Evolutionary conservation across 2,797 vertebrate species (phyloP), one percentile per base, ranked within the genome.

Genomic region (Danio aesculapii): DNA sequence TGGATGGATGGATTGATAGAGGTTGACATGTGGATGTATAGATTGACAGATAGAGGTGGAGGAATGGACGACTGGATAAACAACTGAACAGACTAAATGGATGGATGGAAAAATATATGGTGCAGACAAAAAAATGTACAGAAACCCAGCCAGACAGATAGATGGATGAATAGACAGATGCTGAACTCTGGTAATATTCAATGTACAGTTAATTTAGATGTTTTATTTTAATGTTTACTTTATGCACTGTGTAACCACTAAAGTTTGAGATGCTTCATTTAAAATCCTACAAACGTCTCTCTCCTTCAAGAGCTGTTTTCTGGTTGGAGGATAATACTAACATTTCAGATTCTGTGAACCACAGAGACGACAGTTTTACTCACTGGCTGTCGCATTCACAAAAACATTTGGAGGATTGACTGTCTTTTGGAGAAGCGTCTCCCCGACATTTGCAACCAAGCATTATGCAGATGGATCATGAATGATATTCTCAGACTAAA

Each of bases 241-340:
- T 7, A 69, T 44, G 16, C 12, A 50, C 49, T 39, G 14, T 53
- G 21, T 2, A 2, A n/a, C 41, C 53, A 46, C 53, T 59, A 10
- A 50, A 62, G 12, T 41, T 13, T 50, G 16, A 52, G 30, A 50
- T 5, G 30, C 11, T 70, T 53, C 0, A 13, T 17, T 62, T 41
- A 39, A 30, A 49, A 44, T 49, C 55, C 17, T 8, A 49, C 46
- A 39, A 50, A 50, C 5, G 14, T 39, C 46, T 74, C 44, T 58
- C 8, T 17, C 52, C 9, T 16, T 17, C 8, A 69, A 52, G 8
- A n/a, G 8, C 8, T 21, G 10, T 47, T 49, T 53, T 43, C 52
- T 62, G 58, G 21, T 50, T 75, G 58, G 16, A 39, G 21, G 72
- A 62, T 62, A 75, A 75, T 50, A 19, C 72, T 62, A 62, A 30